Base-by-base conservation (phyloP, 2,113 vertebrate species). In the Spea multiplicata region DNA sequence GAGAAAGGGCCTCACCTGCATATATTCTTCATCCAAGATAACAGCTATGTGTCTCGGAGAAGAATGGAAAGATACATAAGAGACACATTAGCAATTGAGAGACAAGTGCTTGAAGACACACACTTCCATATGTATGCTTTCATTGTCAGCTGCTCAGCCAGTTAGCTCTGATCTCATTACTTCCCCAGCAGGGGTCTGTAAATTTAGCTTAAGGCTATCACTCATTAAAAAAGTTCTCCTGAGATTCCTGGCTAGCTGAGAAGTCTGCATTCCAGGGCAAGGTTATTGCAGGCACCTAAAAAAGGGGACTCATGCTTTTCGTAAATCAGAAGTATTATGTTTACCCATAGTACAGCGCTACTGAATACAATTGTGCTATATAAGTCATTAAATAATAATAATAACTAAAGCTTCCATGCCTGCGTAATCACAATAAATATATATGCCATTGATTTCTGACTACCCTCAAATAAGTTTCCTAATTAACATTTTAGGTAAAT, bases 131-230 rank as follows among this genome's bases (percentile, higher is more conserved):
- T 74, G 78, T 80, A 74, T 66, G 65, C 78, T 44, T 50, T 61
- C 78, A 68, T 80, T 80, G 78, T 80, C 78, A 80, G 65, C 71
- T 59, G 16, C 64, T 80, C 69, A 9, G 50, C 69, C 49, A 71
- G 49, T 71, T 71, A 52, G 44, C 69, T 71, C 64, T 80, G 78
- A 80, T 80, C 78, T 80, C 72, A 80, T 80, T 80, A 80, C 78
- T 55, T 45, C 64, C 78, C 71, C 78, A 66, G 78, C 78, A 65
- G 78, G 78, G 78, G 78, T 74, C 65, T 80, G 78, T 74, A 80
- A 74, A 80, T 80, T 67, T 74, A 80, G 71, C 78, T 49, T n/a
- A n/a, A 80, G 78, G 78, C 78, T 73, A 80, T 59, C 45, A 49
- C 78, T 74, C 45, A 52, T 80, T 80, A 80, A 80, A 73, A 74